phyloP scores from a whole-genome alignment of 2,113 vertebrate species.

The Argyrosomus japonicus region DNA sequence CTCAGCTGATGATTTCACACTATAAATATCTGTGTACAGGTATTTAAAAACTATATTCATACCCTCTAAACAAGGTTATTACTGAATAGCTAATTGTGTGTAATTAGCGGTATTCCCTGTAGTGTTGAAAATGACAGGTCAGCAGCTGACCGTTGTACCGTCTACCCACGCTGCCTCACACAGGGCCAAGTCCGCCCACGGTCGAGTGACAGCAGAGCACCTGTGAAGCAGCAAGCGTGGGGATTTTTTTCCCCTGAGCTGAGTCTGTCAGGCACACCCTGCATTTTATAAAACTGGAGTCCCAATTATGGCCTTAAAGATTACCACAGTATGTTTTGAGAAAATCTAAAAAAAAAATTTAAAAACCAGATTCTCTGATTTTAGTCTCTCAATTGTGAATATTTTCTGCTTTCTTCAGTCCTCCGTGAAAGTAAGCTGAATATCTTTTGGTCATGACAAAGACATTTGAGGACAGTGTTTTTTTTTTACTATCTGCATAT shows the following conservation, averaged over 20 bases:
- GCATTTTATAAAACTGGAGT: not conserved
- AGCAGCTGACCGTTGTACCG: slow-evolving; percentile 48
- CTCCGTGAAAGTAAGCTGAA: no score
- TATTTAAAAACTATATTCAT: not conserved
- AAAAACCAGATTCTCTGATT: no score
- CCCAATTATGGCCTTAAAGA: not conserved
- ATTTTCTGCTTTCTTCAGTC: no score
- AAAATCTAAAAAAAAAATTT: no score
- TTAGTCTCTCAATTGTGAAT: no score
- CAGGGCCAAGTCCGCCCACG: slow-evolving; percentile 39
- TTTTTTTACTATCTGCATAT: not conserved
- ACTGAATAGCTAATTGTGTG: slow-evolving; percentile 25
- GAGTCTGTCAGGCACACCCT: slow-evolving; percentile 11
- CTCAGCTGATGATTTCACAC: not conserved
- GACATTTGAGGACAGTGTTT: not conserved
- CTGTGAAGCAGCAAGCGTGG: slow-evolving; percentile 28
- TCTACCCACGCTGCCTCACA: slow-evolving; percentile 49
- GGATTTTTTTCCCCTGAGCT: not conserved
- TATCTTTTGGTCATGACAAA: no score
- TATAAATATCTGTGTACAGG: not conserved
- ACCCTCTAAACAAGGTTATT: slow-evolving; percentile 1
- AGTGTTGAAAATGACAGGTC: slow-evolving; percentile 45
- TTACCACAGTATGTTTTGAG: no score
- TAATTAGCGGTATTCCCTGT: slow-evolving; percentile 41
- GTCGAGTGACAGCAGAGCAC: slow-evolving; percentile 31